Evolutionary conservation across 2,113 vertebrate species (phyloP), one percentile per base, ranked within the genome.

Genomic region (Pagrus major): DNA sequence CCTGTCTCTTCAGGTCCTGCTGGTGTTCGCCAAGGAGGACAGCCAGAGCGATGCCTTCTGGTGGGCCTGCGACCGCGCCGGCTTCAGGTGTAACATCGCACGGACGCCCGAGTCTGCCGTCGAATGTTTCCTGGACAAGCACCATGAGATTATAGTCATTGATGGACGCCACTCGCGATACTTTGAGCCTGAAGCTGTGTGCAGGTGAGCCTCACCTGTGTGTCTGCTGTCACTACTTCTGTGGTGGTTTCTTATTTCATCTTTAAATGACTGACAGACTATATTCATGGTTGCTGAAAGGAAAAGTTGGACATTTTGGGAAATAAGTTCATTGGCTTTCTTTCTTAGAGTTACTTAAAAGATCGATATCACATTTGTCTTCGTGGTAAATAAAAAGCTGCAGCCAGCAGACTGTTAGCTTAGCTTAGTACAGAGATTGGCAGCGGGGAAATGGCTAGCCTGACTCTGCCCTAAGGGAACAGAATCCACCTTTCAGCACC

Each of bases 41-140:
- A 96, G 93, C 85, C 97, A 99, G 85, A 99, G 97, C 25, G 96
- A 98, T 76, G 97, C 96, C 3, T 97, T 99, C 91, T 98, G 97
- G 97, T 98, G 97, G 98, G 97, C 97, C 71, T 99, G 97, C 60
- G 97, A 98, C 86, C 96, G 96, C 56, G 97, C 98, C 0, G 97
- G 97, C 3, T 99, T 97, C 90, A 93, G 93, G 42, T 98, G 97
- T 85, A 97, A 95, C 81, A 95, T 99, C 59, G 95, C 97, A 20
- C 93, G 94, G 37, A 98, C 97, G 16, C 95, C 95, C 0, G 97
- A 99, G 84, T 97, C 97, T 37, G 97, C 97, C 0, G 94, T 97
- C 1, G 96, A 98, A 78, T 97, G 96, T 87, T 99, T 98, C 92
- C 92, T 98, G 71, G 97, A 98, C 90, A 98, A 98, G 64, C 97